These are phyloP conservation scores for Euwallacea similis DNA, from an alignment of 1,140 invertebrate genomes.

Conservation along the genomic window DNA sequence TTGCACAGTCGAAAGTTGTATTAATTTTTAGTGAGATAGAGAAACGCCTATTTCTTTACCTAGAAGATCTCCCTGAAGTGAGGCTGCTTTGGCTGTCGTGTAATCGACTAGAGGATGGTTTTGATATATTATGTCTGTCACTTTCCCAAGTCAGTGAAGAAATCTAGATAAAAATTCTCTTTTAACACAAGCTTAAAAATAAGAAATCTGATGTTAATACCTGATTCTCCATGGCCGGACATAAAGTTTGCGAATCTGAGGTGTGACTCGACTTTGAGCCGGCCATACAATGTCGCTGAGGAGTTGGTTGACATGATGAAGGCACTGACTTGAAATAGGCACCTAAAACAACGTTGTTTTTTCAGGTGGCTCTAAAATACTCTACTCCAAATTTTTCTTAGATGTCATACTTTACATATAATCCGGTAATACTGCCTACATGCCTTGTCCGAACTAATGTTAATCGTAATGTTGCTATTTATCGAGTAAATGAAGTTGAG, in stretches of 20 bases:
- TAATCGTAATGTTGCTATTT: too few species aligned
- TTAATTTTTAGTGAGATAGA: not conserved
- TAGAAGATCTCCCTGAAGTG: constrained; percentile 46
- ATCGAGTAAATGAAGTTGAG: too few species aligned
- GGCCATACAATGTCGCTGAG: constrained; percentile 31
- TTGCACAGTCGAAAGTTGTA: not conserved
- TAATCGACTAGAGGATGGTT: constrained; percentile 44
- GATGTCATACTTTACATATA: too few species aligned
- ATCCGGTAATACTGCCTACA: too few species aligned
- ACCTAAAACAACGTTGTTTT: constrained; percentile 30
- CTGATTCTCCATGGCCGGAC: constrained; percentile 40
- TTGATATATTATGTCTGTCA: constrained; percentile 30
- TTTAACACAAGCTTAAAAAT: not conserved
- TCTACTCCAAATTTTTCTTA: too few species aligned
- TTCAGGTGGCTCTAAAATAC: not conserved
- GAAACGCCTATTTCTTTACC: constrained; percentile 18
- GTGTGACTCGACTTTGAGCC: constrained; percentile 47
- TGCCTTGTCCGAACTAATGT: too few species aligned
- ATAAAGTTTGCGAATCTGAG: constrained; percentile 42
- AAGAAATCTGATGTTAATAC: not conserved
- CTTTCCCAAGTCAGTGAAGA: constrained; percentile 47
- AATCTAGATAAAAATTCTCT: constrained; percentile 1
- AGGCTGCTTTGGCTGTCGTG: constrained; percentile 51
- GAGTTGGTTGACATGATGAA: constrained; percentile 33
- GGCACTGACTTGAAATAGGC: constrained; percentile 43